Conservation (phyloP, 2,113 vertebrate genomes). For the Peucedramus taeniatus region DNA sequence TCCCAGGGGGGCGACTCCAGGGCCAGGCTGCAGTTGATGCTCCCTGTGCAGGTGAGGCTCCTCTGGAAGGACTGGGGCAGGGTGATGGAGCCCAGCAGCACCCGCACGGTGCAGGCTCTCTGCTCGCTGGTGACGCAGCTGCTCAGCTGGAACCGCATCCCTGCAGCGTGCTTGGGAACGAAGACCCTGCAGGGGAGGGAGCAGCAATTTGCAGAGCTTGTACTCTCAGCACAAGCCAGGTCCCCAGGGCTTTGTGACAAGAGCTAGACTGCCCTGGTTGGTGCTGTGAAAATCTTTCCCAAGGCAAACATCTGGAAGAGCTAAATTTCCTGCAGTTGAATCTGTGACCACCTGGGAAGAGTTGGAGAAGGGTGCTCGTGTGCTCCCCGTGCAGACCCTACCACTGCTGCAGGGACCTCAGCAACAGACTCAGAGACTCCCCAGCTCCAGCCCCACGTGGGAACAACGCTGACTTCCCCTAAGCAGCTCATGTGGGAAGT, state of each 20-base stretch:
- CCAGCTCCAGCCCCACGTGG: neutral
- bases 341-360: neutral
- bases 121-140: constrained; percentile 61
- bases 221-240: neutral
- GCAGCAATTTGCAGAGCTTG: neutral
- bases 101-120: constrained; percentile 67
- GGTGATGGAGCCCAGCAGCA: constrained; percentile 79
- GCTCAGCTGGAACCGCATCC: constrained; percentile 75
- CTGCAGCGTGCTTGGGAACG: constrained; percentile 80
- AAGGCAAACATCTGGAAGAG: neutral
- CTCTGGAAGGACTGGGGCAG: constrained; percentile 71
- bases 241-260: neutral
- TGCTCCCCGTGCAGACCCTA: neutral
- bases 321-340: neutral
- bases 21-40: constrained; percentile 64
- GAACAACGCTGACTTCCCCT: neutral
- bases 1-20: constrained; percentile 85
- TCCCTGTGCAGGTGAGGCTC: constrained; percentile 74
- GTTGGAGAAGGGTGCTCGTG: fast-evolving
- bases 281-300: neutral
- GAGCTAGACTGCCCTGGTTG: neutral
- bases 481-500: neutral
- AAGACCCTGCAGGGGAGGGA: constrained; percentile 75
- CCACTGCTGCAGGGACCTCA: neutral
- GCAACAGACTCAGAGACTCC: neutral